A percentile compares a stretch with the other conserved stretches of the same genome.
Conservation (phyloP, 2,888 invertebrate species). For the Stramonita haemastoma region DNA sequence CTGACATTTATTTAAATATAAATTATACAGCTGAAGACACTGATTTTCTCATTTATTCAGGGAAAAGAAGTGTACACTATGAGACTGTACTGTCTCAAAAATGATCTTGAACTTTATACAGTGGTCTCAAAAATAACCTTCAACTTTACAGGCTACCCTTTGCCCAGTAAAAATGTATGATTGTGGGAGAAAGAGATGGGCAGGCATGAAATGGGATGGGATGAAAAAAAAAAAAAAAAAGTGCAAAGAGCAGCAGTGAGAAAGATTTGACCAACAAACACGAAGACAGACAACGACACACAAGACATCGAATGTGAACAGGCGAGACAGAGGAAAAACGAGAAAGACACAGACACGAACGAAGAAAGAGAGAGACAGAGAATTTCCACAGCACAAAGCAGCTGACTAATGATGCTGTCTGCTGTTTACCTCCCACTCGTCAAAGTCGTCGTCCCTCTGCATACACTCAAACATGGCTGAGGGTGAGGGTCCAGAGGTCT, state of each 20-base stretch:
- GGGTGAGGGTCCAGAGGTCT: not conserved
- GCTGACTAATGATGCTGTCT: not conserved
- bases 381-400: not conserved
- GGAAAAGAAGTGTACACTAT: too few species aligned
- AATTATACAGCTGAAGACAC: too few species aligned
- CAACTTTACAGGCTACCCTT: too few species aligned
- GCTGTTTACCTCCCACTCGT: constrained; percentile 36
- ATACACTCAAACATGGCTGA: constrained; percentile 37
- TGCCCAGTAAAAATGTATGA: too few species aligned
- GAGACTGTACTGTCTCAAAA: too few species aligned
- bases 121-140: too few species aligned
- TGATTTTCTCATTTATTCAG: too few species aligned
- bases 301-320: not conserved
- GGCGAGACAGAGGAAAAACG: not conserved
- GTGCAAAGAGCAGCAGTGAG: not conserved
- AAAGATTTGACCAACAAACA: not conserved
- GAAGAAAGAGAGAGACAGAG: not conserved
- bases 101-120: too few species aligned
- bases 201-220: too few species aligned
- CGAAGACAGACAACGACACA: not conserved
- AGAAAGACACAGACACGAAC: not conserved
- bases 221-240: not conserved
- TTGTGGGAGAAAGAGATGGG: too few species aligned
- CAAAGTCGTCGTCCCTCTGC: constrained; percentile 31
- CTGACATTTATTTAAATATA: too few species aligned